Conservation (phyloP, 2,797 vertebrate species). For the Capromys pilorides region DNA sequence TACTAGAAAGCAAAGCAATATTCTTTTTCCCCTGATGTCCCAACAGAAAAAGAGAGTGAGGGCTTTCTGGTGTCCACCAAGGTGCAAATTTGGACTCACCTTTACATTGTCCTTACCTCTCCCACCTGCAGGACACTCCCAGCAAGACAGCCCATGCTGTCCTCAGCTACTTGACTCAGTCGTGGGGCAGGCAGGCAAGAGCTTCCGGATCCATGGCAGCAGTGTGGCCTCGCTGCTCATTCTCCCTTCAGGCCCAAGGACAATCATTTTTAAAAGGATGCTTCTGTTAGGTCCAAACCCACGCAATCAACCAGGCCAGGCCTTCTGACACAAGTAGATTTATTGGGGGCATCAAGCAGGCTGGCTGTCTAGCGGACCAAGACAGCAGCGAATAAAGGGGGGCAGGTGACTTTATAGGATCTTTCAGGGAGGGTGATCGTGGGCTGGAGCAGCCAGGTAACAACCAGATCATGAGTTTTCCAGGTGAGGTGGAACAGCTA, state of each 20-base stretch:
- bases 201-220: neutral
- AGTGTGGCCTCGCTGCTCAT: neutral
- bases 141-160: fast-evolving
- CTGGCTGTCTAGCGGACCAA: too few species aligned
- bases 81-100: neutral
- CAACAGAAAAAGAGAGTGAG: neutral
- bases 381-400: too few species aligned
- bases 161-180: neutral
- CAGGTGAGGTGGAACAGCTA: too few species aligned
- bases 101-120: neutral
- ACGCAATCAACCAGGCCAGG: too few species aligned
- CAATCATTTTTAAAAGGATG: neutral
- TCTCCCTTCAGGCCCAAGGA: neutral
- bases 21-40: neutral
- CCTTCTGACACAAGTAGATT: too few species aligned
- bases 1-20: neutral
- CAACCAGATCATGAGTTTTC: too few species aligned
- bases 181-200: fast-evolving
- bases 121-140: neutral
- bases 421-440: too few species aligned
- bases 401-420: too few species aligned
- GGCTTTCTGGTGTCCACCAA: neutral
- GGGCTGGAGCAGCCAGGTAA: too few species aligned
- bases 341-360: too few species aligned
- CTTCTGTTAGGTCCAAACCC: too few species aligned